A percentile compares a stretch with the other conserved stretches of the same genome.
These are phyloP conservation scores for Luehdorfia chinensis DNA, from an alignment of 1,140 invertebrate species.

Conservation along the genomic window DNA sequence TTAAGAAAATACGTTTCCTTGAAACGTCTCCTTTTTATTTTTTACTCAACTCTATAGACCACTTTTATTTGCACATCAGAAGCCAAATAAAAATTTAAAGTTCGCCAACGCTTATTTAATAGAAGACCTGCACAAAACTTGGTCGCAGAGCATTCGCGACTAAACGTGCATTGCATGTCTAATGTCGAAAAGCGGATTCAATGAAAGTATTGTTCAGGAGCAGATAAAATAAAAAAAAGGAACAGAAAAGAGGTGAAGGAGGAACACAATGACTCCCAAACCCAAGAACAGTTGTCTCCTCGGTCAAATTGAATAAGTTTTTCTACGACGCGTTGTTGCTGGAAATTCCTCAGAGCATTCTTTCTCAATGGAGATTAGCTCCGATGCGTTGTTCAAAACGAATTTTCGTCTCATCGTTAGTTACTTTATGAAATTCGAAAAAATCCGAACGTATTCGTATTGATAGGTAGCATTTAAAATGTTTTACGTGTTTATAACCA, in stretches of 20 bases:
- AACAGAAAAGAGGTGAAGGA: conserved; percentile 37
- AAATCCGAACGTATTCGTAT: too few species aligned
- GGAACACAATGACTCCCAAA: conserved; percentile 61
- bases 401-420: too few species aligned
- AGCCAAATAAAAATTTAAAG: conserved; percentile 12
- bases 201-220: conserved; percentile 62
- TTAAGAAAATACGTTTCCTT: too few species aligned
- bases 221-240: conserved; percentile 49
- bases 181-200: conserved; percentile 51
- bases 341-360: conserved; percentile 50
- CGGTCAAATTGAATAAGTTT: conserved; percentile 70
- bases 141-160: conserved; percentile 44
- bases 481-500: too few species aligned
- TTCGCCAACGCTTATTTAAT: conserved; percentile 29
- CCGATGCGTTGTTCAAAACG: conserved; percentile 42
- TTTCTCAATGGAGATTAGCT: conserved; percentile 41
- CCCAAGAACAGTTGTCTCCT: conserved; percentile 61
- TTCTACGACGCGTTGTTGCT: conserved; percentile 58
- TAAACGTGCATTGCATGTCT: conserved; percentile 53
- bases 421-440: too few species aligned
- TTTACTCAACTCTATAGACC: not conserved
- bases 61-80: not conserved
- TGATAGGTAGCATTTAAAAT: too few species aligned
- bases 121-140: conserved; percentile 29
- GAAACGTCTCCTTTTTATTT: too few species aligned